Base-by-base conservation (phyloP, 1,140 invertebrate species). In the Nephotettix cincticeps region DNA sequence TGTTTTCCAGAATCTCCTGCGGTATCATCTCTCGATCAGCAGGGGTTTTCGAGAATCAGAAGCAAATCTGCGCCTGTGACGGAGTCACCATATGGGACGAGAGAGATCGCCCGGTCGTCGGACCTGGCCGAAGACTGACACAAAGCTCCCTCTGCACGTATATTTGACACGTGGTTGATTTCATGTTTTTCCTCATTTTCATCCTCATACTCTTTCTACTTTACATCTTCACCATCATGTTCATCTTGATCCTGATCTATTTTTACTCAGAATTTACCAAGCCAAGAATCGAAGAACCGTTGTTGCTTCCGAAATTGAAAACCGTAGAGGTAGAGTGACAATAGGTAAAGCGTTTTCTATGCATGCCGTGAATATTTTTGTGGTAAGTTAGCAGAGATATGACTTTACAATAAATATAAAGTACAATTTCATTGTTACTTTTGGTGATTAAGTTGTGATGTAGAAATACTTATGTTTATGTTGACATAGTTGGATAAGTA, bases 11-110 rank as follows among this genome's bases (percentile, higher is more conserved):
- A 71, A 77, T 93, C 61, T 87, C 87, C 1, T 93, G 91, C 81
- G 92, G 91, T 0, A 89, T 94, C n/a, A 92, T 94, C 71, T 91
- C 92, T 0, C 83, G 92, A 67, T 92, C 91, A 23, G 89, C 92
- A 25, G 92, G 91, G 28, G 79, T 94, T n/a, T 88, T 93, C 79
- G 83, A 93, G 78, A 94, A 94, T 79, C 85, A 86, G 2, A 94
- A 94, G 79, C 85, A 86, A n/a, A 89, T 94, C 70, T 94, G 92
- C 81, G 86, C 89, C 13, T 94, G 92, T 83, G 91, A 92, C 84
- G 92, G 92, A 0, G 84, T 90, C 0, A 87, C 89, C 0, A 83
- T 93, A 29, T 94, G 92, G 92, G 90, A 93, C 78, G 92, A 93
- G 76, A 78, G 83, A n/a, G 82, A 86, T 61, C 56, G 56, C 21